Evolutionary conservation across 2,888 invertebrate genomes (phyloP).

Genomic region (Andrena fulva): DNA sequence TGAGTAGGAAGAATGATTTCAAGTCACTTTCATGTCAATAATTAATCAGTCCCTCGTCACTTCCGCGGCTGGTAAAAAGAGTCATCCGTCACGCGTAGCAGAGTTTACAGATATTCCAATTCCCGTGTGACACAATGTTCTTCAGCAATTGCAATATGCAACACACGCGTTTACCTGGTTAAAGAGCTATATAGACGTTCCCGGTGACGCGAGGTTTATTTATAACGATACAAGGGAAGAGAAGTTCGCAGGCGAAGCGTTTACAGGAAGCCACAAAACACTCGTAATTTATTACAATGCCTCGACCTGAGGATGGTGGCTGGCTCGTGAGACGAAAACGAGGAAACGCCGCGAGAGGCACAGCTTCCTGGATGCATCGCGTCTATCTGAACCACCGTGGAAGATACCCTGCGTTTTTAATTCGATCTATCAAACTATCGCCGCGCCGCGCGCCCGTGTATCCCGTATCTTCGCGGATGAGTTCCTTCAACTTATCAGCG

Average conservation of each 20-base stretch:
- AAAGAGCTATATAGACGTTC: slow-evolving; percentile 12
- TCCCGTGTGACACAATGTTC: not conserved
- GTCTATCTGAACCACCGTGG: slow-evolving; percentile 12
- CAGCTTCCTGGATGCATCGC: slow-evolving; percentile 48
- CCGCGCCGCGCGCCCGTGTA: not conserved
- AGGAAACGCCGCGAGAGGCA: slow-evolving; percentile 20
- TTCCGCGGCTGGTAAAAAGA: not conserved
- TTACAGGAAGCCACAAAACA: slow-evolving; percentile 19
- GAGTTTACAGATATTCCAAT: not conserved
- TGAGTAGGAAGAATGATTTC: not conserved
- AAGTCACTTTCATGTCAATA: not conserved
- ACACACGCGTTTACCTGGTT: not conserved
- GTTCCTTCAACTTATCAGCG: slow-evolving; percentile 29
- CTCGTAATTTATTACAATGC: slow-evolving; percentile 53
- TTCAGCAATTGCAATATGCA: not conserved
- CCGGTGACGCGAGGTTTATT: slow-evolving; percentile 8
- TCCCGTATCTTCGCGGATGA: not conserved
- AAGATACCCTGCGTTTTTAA: slow-evolving; percentile 35
- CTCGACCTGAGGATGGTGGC: not conserved
- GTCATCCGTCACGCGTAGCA: not conserved
- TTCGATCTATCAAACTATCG: slow-evolving; percentile 52
- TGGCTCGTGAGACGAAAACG: slow-evolving; percentile 30
- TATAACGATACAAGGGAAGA: not conserved
- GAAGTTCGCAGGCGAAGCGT: not conserved
- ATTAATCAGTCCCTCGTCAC: not conserved